A percentile compares a stretch with the other conserved stretches of the same genome.
These are phyloP conservation scores for Clarias laeviceps DNA, from an alignment of 2,797 vertebrate genomes.

Conservation along the genomic window DNA sequence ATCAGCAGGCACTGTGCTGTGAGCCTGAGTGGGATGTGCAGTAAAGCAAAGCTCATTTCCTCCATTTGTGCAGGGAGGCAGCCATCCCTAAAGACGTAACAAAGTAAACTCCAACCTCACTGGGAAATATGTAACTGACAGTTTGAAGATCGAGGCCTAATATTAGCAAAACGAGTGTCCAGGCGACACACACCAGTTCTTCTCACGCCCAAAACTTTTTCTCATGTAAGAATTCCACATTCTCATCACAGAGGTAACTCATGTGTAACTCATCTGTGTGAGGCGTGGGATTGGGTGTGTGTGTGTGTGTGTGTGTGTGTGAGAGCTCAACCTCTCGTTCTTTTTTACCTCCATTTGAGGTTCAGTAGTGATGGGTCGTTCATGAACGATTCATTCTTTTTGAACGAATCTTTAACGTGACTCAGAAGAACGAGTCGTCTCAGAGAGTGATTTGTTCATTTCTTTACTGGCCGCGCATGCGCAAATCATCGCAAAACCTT, in stretches of 20 bases:
- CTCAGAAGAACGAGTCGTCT: too few relatives aligned
- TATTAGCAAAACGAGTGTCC: conserved; percentile 43
- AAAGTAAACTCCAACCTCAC: conserved; percentile 49
- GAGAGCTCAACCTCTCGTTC: background rate
- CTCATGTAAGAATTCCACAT: conserved; percentile 27
- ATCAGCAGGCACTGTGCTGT: conserved; percentile 1
- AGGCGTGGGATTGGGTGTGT: conserved; percentile 29
- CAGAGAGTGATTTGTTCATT: too few relatives aligned
- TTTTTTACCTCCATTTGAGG: background rate
- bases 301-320: conserved; percentile 13
- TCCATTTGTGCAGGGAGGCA: conserved; percentile 48
- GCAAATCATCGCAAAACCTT: too few relatives aligned
- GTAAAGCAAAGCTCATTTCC: conserved; percentile 56
- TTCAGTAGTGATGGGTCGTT: too few relatives aligned
- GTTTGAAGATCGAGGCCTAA: conserved; percentile 46
- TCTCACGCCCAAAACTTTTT: conserved; percentile 18
- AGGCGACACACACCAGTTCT: conserved; percentile 18
- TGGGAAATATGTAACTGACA: conserved; percentile 54
- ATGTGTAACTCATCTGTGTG: conserved; percentile 45
- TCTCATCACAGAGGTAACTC: conserved; percentile 42
- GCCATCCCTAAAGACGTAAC: conserved; percentile 55
- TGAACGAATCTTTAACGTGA: too few relatives aligned
- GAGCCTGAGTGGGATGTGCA: conserved; percentile 51
- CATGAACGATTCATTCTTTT: too few relatives aligned
- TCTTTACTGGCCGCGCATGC: too few relatives aligned